Evolutionary conservation across 1,140 invertebrate species (phyloP), one percentile per base, ranked within the genome.

Genomic region (Diorhabda sublineata): DNA sequence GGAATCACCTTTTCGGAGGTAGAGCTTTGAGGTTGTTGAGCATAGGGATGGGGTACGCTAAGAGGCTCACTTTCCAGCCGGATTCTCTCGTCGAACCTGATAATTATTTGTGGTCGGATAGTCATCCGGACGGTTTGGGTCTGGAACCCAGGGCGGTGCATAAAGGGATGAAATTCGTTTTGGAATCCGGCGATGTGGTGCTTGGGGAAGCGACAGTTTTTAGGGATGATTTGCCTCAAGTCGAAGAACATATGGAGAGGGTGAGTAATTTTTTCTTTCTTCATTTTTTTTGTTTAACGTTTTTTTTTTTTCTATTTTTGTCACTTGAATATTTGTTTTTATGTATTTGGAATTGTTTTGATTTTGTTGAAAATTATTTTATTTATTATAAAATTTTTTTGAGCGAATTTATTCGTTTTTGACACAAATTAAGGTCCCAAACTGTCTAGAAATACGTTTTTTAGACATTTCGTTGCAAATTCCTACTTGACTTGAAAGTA

Each of bases 91-190:
- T 91, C 71, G 80, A 84, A 42, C 87, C 88, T 65, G 85, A 87
- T 71, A 89, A 90, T 78, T 89, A 85, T 76, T 89, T 93, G 76
- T 92, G 90, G 90, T 91, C 90, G n/a, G 91, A 93, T 80, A 91
- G 87, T 58, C 86, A 89, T 76, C 85, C 89, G 2, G 88, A 90
- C 72, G 91, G 91, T 42, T 83, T 88, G 68, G 91, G 89, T 42
- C 87, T 93, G 76, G 87, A 89, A 74, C 83, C 89, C 0, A 83
- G 87, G 42, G 89, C 89, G 1, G 84, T 92, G 6, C 82, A 85
- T 61, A 83, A 85, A 9, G 87, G 87, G 4, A 87, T 90, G 83
- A 86, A 85, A 71, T 91, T 91, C 78, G 77, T 81, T 42, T 84
- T 92, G 5, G 83, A 82, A 66, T 83, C 84, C 77, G 84, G 83